Evolutionary conservation across 2,888 invertebrate genomes (phyloP).

Genomic region (Dichetophora obliterata): DNA sequence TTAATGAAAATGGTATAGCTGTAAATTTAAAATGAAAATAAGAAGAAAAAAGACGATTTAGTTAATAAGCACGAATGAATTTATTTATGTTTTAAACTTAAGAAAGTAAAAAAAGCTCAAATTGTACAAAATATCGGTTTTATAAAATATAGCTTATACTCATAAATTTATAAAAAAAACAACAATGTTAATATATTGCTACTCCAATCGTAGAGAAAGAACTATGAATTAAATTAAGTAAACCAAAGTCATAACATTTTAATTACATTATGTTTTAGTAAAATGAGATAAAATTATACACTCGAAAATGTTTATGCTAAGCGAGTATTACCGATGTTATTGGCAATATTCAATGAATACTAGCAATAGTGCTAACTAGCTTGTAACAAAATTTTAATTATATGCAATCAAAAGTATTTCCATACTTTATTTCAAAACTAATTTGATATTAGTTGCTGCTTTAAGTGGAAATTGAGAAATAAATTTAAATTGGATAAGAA

Average conservation of each 20-base stretch:
- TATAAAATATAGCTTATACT: conserved; percentile 10
- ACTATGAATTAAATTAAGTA: not conserved
- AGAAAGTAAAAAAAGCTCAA: not conserved
- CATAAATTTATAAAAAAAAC: not conserved
- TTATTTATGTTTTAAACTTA: conserved; percentile 18
- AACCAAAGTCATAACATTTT: conserved; percentile 11
- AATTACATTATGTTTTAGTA: not conserved
- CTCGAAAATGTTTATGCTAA: conserved; percentile 8
- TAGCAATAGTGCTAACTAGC: not conserved
- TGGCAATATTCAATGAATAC: not conserved
- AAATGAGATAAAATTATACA: conserved; percentile 1
- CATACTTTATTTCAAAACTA: too few relatives aligned
- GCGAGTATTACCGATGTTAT: not conserved
- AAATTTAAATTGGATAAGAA: too few relatives aligned
- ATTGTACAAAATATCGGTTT: conserved; percentile 31
- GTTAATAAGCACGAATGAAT: not conserved
- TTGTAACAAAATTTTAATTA: not conserved
- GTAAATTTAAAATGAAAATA: not conserved
- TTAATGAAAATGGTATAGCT: not conserved
- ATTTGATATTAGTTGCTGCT: too few relatives aligned
- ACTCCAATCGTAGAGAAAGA: not conserved
- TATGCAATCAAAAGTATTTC: not conserved
- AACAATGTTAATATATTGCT: not conserved
- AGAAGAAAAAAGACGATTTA: not conserved
- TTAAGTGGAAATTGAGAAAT: too few relatives aligned